These are phyloP conservation scores for Amazonetta brasiliensis DNA, from an alignment of 2,797 vertebrate species.

Conservation along the genomic window DNA sequence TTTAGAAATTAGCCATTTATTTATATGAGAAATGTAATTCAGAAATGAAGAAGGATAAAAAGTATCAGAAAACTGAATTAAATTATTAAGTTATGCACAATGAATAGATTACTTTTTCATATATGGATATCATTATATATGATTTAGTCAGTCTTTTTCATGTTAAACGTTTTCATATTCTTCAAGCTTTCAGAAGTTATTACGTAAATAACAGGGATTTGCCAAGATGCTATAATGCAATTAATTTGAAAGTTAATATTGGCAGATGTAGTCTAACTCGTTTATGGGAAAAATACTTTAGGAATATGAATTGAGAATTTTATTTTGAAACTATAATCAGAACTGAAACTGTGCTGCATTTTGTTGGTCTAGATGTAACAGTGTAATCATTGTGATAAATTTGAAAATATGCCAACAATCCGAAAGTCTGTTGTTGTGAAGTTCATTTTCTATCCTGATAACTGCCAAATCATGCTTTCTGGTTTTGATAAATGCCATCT, in stretches of 20 bases:
- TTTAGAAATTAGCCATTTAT: neutral
- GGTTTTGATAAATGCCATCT: neutral
- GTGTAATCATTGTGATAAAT: neutral
- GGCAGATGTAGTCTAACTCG: neutral
- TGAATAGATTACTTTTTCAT: neutral
- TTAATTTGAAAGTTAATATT: neutral
- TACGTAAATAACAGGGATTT: neutral
- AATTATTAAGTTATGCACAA: neutral
- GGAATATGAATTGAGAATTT: neutral
- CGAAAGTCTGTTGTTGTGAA: neutral
- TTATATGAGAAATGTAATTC: neutral
- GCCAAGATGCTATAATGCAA: neutral
- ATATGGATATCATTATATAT: neutral
- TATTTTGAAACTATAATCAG: neutral
- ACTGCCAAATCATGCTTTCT: neutral
- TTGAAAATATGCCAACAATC: neutral
- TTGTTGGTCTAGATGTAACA: neutral
- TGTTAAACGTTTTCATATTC: neutral
- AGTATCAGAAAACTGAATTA: neutral
- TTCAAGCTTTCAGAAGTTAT: neutral
- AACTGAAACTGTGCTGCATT: neutral
- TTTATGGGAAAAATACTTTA: neutral
- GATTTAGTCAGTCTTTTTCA: neutral
- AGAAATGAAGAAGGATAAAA: neutral
- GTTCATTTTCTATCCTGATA: neutral